These are phyloP conservation scores for Pelvicachromis taeniatus DNA, from an alignment of 2,113 vertebrate genomes.

Conservation along the genomic window DNA sequence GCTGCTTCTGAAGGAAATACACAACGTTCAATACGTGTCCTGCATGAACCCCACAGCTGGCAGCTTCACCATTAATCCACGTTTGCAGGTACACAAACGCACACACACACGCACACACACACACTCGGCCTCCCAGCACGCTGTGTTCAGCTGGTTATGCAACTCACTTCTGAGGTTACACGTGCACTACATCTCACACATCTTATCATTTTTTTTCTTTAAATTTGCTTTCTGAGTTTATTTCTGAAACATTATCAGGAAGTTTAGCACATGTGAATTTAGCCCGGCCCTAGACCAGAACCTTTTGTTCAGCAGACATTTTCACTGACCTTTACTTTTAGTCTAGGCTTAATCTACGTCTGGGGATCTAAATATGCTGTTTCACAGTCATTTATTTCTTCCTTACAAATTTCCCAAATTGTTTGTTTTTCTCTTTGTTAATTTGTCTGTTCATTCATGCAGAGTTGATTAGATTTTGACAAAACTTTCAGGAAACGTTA, in stretches of 20 bases:
- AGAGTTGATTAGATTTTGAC: not conserved
- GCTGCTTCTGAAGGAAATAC: constrained; percentile 88
- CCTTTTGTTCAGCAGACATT: too few species aligned
- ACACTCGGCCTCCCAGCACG: not conserved
- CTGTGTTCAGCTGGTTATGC: not conserved
- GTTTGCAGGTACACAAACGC: constrained; percentile 83
- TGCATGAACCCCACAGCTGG: constrained; percentile 95
- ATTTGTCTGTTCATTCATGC: not conserved
- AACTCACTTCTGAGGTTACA: not conserved
- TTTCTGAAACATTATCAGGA: too few species aligned
- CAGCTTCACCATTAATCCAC: constrained; percentile 95
- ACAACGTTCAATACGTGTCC: constrained; percentile 87
- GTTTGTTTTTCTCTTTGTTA: not conserved
- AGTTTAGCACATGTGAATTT: not conserved
- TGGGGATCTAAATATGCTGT: not conserved
- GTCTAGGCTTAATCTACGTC: not conserved
- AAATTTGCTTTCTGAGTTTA: not conserved
- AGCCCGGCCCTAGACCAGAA: rapidly evolving
- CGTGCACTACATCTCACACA: not conserved
- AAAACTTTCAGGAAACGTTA: not conserved
- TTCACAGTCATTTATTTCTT: not conserved
- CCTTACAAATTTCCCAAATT: not conserved
- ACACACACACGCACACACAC: not conserved
- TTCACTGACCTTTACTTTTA: not conserved
- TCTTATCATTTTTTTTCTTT: not conserved